Base-by-base conservation (phyloP, 1,140 invertebrate species). In the Patella vulgata region DNA sequence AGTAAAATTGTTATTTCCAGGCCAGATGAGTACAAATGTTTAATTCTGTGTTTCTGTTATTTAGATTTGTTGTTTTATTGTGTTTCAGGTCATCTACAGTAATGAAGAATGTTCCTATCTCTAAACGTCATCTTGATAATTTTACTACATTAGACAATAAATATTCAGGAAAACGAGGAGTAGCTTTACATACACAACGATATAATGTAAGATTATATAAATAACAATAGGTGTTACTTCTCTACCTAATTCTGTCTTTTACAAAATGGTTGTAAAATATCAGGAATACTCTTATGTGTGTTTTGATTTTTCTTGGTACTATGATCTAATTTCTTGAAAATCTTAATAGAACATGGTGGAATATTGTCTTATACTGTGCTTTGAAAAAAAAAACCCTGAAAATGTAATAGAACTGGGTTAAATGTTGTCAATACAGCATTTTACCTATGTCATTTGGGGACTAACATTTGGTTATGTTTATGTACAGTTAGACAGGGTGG, bases 161-260 rank as follows among this genome's bases (percentile, higher is more conserved):
- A 44, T 43, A 72, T 19, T 66, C 69, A n/a, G 57, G 68, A 19
- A 74, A 74, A 57, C 55, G 72, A n/a, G 78, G 75, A 3, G 67
- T 79, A 25, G 78, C 78, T 33, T 55, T 80, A 21, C 78, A 80
- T 47, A 77, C 78, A 63, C 76, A 79, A 36, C 62, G 78, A 58
- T 80, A 80, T 43, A 68, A 71, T 42, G 71, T 71, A 46, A 39
- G 59, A 33, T 0, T 8, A 59, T 31, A 17, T 14, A 8, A 4
- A 21, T 9, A 21, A 31, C 4, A 14, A 9, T 47, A 21, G 23
- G 11, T 21, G 8, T 9, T 9, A 47, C 23, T 47, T 23, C 11
- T 9, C 9, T 21, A 2, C 2, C 5, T 5, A 0, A 4, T 33
- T 5, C 36, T 25, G 12, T 47, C 23, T 9, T 31, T 8, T 12